Evolutionary conservation across 2,888 invertebrate genomes (phyloP).

Genomic region (Blastobasis adustella): DNA sequence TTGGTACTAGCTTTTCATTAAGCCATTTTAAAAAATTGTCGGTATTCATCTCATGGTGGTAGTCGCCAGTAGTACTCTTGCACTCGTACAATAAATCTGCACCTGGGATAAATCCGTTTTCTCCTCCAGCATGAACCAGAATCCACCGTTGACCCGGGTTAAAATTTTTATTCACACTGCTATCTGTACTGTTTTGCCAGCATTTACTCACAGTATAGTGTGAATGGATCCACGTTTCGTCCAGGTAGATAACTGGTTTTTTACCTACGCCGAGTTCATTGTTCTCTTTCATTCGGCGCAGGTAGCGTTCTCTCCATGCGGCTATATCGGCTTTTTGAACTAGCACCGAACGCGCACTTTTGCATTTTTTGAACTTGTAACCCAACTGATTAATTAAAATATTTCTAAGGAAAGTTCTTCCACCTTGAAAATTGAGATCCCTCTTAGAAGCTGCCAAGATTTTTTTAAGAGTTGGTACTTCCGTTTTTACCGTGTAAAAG

Average conservation of each 20-base stretch:
- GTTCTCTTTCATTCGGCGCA: slow-evolving; percentile 18
- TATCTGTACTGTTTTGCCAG: neutral
- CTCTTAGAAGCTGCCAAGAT: slow-evolving; percentile 13
- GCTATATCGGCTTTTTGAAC: slow-evolving; percentile 21
- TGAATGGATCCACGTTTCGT: slow-evolving; percentile 10
- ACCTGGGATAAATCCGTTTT: slow-evolving; percentile 4
- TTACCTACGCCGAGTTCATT: slow-evolving; percentile 17
- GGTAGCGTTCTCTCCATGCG: slow-evolving; percentile 21
- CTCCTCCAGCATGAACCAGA: slow-evolving; percentile 5
- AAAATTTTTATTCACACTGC: neutral
- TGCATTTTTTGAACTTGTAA: slow-evolving; percentile 12
- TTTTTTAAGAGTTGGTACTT: slow-evolving; percentile 17
- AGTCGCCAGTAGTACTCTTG: neutral
- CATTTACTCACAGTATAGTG: slow-evolving; percentile 6
- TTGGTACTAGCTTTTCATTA: slow-evolving; percentile 11
- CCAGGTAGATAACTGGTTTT: slow-evolving; percentile 18
- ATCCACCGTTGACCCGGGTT: neutral
- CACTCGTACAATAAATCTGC: slow-evolving; percentile 6
- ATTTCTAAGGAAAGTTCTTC: neutral
- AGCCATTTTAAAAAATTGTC: slow-evolving; percentile 12
- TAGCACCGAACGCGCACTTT: slow-evolving; percentile 4
- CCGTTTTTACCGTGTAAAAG: slow-evolving; percentile 16
- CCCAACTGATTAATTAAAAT: slow-evolving; percentile 7
- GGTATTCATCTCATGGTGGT: slow-evolving; percentile 10
- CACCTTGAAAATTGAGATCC: slow-evolving; percentile 17